Base-by-base conservation (phyloP, 2,113 vertebrate genomes). In the Sakesphorus luctuosus region DNA sequence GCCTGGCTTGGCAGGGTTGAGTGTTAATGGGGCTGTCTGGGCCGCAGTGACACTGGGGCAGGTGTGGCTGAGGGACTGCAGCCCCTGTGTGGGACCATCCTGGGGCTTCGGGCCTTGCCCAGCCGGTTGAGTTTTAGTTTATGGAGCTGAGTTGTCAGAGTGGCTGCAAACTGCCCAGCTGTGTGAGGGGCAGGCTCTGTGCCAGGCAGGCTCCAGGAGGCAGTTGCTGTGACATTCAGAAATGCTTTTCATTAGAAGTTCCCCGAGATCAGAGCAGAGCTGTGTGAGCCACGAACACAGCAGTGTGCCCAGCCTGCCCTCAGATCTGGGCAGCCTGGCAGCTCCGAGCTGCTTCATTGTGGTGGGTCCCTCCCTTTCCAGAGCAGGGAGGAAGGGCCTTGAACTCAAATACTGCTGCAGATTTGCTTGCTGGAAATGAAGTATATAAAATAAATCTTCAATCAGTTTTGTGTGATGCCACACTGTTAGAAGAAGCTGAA, bases 21-120 rank as follows among this genome's bases (percentile, higher is more conserved):
- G 9, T 7, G 15, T 58, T 40, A 3, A 4, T 0, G 0, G 11
- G 8, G 11, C 1, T 33, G n/a, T 88, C 28, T 23, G 61, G 58
- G 50, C 73, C 20, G 2, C 18, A 29, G 46, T 8, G 13, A 2
- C 2, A 4, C 33, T 55, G 19, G 59, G 25, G 44, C 36, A 31
- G n/a, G 5, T 3, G 1, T 17, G 63, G 21, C 38, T 76, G 40
- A 68, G 62, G 40, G 75, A 40, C 63, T 56, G 47, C 72, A 63
- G 55, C 20, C 49, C 6, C 43, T 31, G 47, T 36, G 6, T 36
- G 25, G 11, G 68, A 31, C 72, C 49, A 35, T 49, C 14, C 49
- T 33, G 56, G 9, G 67, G 69, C 31, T 83, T 33, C 43, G 17
- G 5, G 72, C 4, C 0, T 63, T 53, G 5, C 10, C 25, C 8